phyloP scores from a whole-genome alignment of 2,888 invertebrate genomes.

The Boloria euphrosyne region DNA sequence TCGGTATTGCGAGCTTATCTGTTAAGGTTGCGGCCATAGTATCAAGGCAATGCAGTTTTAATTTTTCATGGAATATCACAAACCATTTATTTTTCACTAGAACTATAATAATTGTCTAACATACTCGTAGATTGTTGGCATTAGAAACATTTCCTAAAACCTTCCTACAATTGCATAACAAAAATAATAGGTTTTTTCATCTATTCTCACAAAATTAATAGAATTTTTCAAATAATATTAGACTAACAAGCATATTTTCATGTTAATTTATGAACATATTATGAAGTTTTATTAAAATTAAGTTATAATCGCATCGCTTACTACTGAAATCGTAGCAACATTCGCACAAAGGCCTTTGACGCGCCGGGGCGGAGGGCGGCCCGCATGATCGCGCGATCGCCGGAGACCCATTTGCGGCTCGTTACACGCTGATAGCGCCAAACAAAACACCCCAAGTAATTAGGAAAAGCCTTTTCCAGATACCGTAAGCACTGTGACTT shows the following conservation, averaged over 20 bases:
- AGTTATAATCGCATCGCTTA: conserved; percentile 47
- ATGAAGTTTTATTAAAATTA: not conserved
- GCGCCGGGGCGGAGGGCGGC: conserved; percentile 62
- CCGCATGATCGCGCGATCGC: conserved; percentile 80
- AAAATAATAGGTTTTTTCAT: no score
- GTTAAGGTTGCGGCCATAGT: conserved; percentile 41
- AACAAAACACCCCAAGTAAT: conserved; percentile 82
- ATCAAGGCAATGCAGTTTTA: not conserved
- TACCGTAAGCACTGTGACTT: conserved; percentile 69
- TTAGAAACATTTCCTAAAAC: no score
- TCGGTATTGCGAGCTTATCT: conserved; percentile 72
- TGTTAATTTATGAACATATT: not conserved
- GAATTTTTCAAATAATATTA: no score
- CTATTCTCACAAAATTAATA: no score
- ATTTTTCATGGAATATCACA: not conserved
- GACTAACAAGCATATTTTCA: not conserved
- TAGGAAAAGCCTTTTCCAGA: conserved; percentile 81
- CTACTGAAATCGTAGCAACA: conserved; percentile 44
- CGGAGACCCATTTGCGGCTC: conserved; percentile 79
- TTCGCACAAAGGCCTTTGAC: conserved; percentile 81
- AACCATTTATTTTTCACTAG: not conserved
- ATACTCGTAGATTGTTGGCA: no score
- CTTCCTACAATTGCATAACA: no score
- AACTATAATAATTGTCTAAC: not conserved
- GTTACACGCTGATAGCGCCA: conserved; percentile 81